These are phyloP conservation scores for Ochotona curzoniae DNA, from an alignment of 2,113 vertebrate genomes.

Conservation along the genomic window DNA sequence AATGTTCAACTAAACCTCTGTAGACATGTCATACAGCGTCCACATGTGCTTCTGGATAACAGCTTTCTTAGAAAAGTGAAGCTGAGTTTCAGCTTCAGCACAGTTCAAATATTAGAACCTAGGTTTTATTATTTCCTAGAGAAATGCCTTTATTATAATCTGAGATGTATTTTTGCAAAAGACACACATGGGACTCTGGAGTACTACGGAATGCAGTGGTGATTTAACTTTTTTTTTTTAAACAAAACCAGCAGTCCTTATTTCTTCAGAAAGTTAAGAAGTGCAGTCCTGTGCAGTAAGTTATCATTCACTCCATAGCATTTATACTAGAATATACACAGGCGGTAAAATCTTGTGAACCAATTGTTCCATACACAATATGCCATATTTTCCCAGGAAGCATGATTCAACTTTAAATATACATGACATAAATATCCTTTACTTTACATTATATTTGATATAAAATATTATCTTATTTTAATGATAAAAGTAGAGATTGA, in stretches of 20 bases:
- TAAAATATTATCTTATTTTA: background rate
- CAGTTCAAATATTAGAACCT: background rate
- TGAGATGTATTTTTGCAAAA: background rate
- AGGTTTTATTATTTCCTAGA: background rate
- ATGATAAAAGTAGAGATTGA: too few species aligned
- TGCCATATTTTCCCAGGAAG: slow-evolving; percentile 87
- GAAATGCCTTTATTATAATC: background rate
- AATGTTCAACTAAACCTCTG: background rate
- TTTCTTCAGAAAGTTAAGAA: background rate
- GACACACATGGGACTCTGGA: background rate
- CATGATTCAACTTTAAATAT: background rate
- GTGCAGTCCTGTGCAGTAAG: background rate
- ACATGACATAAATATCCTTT: too few species aligned
- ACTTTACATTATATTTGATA: background rate
- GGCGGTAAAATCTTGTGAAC: slow-evolving; percentile 93
- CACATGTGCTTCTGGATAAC: background rate
- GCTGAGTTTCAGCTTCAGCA: background rate
- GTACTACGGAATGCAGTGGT: background rate
- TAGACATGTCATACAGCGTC: background rate
- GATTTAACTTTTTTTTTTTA: background rate
- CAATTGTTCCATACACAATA: slow-evolving; percentile 93
- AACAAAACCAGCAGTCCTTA: background rate
- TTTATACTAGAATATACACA: too few species aligned
- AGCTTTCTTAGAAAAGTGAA: background rate
- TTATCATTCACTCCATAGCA: background rate